A percentile compares a stretch with the other conserved stretches of the same genome.
Evolutionary conservation across 2,797 vertebrate genomes (phyloP).

Genomic region (Bufotes viridis): DNA sequence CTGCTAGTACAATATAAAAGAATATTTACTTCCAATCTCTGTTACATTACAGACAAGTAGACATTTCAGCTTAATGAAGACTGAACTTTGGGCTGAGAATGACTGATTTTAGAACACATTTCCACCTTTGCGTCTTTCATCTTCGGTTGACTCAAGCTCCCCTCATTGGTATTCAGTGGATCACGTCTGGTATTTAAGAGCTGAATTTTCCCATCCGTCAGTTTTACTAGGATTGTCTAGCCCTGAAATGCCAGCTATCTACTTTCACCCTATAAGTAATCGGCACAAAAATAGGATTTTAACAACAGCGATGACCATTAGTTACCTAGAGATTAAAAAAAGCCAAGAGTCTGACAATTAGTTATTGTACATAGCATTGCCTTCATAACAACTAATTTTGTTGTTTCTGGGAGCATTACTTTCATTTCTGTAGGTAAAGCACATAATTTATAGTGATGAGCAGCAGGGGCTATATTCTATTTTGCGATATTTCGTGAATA

Average conservation of each 20-base stretch:
- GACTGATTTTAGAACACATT: slow-evolving; percentile 34
- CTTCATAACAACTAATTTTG: slow-evolving; percentile 37
- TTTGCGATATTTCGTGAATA: no score
- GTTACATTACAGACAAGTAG: neutral
- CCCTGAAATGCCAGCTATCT: slow-evolving; percentile 58
- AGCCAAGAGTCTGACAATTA: slow-evolving; percentile 10
- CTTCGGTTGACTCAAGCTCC: slow-evolving; percentile 5
- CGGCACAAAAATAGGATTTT: slow-evolving; percentile 59
- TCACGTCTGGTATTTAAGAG: slow-evolving; percentile 55
- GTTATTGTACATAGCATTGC: slow-evolving; percentile 18
- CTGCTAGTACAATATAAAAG: neutral
- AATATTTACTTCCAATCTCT: neutral
- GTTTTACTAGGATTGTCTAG: slow-evolving; percentile 62
- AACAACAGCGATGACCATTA: slow-evolving; percentile 57
- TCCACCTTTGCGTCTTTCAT: slow-evolving; percentile 53
- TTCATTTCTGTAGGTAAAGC: slow-evolving; percentile 25
- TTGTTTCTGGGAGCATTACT: slow-evolving; percentile 2
- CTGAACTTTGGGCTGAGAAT: slow-evolving; percentile 28
- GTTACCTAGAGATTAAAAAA: slow-evolving; percentile 55
- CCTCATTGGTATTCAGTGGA: slow-evolving; percentile 57
- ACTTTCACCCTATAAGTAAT: slow-evolving; percentile 57
- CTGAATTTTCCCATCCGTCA: slow-evolving; percentile 61
- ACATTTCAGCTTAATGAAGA: slow-evolving; percentile 7
- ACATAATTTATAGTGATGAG: neutral
- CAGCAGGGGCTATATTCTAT: no score